Evolutionary conservation across 2,113 vertebrate species (phyloP), one percentile per base, ranked within the genome.

Genomic region (Leptosomus discolor): DNA sequence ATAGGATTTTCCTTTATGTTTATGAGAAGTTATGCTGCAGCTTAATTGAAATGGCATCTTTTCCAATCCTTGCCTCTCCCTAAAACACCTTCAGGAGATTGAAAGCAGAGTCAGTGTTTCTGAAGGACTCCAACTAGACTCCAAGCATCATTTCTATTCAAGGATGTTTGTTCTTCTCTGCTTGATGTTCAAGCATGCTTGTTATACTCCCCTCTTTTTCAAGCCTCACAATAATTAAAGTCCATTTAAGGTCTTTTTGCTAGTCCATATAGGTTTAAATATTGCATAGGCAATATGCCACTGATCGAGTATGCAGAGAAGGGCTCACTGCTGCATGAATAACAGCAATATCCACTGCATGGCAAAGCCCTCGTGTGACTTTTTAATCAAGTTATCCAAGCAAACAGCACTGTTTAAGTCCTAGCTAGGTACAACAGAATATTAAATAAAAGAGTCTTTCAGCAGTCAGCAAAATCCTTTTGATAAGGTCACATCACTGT

Each of bases 401-500:
- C 37, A 93, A 76, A 83, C 23, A 88, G 61, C 50, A 41, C 70
- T 76, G 13, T 61, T 90, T 53, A 79, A 78, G 53, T 76, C 65
- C 87, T 85, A 61, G 48, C 53, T 87, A 87, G 36, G 74, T 95
- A 88, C 48, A 76, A 63, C 69, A 39, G 92, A 91, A 90, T 95
- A 88, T 91, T 97, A 92, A 96, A 79, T 91, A 69, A 91, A 79
- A 50, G 48, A 89, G 37, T 79, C 73, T 76, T 91, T 45, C 61
- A 73, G 41, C 13, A 73, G 91, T 96, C 96, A 95, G 92, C 95
- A 79, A 91, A 95, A 90, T 78, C 74, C 89, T 85, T 60, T 78
- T 78, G 91, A 48, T 94, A 95, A 92, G 95, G 94, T 97, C 94
- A 90, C 57, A 48, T 68, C 89, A 22, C 54, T 92, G 75, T 87